phyloP scores from a whole-genome alignment of 1,140 invertebrate genomes.

The Gryon sp. region DNA sequence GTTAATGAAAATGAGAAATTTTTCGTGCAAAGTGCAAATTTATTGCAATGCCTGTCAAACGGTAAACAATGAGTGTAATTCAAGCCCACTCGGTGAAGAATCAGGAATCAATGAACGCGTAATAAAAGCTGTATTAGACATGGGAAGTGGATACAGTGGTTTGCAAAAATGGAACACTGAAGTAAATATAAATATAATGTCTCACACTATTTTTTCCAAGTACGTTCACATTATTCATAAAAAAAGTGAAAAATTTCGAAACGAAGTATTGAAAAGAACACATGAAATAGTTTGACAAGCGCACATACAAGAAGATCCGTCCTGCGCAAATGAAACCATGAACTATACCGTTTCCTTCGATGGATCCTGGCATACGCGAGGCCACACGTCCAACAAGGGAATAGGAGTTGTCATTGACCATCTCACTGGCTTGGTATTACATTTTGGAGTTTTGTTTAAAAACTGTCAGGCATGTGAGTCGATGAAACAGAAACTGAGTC shows the following conservation, averaged over 20 bases:
- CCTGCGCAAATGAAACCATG: neutral
- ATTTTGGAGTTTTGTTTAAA: conserved; percentile 34
- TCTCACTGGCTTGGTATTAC: conserved; percentile 24
- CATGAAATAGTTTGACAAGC: conserved; percentile 1
- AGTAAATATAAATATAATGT: conserved; percentile 18
- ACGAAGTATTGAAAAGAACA: neutral
- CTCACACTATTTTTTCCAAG: neutral
- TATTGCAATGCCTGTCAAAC: no score
- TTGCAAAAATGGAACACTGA: conserved; percentile 9
- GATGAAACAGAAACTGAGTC: conserved; percentile 1
- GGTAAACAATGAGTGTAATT: no score
- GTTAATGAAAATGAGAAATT: no score
- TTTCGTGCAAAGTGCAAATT: no score
- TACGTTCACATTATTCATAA: conserved; percentile 6
- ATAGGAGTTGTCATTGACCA: conserved; percentile 31
- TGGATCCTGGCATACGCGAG: conserved; percentile 39
- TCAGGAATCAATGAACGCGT: conserved; percentile 25
- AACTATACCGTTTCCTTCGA: conserved; percentile 23
- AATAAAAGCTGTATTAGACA: conserved; percentile 13
- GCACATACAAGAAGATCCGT: neutral
- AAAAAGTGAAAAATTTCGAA: conserved; percentile 3
- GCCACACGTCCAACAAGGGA: conserved; percentile 32
- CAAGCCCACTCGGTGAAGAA: no score
- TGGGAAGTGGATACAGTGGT: conserved; percentile 7
- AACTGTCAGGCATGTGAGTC: neutral